phyloP scores from a whole-genome alignment of 2,113 vertebrate species.

The Oxyura jamaicensis region DNA sequence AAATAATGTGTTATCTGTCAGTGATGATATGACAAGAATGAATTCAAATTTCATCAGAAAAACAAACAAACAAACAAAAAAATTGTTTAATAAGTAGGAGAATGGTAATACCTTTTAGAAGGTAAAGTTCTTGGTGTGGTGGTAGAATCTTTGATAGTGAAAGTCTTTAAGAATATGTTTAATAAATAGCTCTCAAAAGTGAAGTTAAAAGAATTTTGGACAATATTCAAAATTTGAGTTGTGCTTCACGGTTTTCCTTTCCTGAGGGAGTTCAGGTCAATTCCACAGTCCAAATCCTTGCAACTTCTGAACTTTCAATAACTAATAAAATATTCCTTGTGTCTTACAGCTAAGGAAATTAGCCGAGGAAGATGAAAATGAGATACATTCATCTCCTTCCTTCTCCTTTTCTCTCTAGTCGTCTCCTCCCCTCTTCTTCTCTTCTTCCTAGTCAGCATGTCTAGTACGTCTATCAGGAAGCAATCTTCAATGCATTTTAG shows the following conservation, averaged over 20 bases:
- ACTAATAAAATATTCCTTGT: neutral
- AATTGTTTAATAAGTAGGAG: neutral
- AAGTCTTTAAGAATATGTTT: neutral
- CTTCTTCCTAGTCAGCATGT: no score
- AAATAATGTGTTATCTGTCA: neutral
- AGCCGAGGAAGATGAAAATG: neutral
- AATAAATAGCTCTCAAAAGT: neutral
- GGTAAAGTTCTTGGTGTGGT: neutral
- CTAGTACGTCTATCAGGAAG: no score
- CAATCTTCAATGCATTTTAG: no score
- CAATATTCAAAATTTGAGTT: neutral
- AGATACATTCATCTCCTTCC: no score
- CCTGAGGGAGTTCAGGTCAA: neutral
- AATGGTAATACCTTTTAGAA: neutral
- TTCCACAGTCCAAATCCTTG: neutral
- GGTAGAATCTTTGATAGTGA: neutral
- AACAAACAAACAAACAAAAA: no score
- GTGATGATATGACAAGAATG: neutral
- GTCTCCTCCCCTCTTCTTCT: no score
- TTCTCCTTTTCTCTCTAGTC: no score
- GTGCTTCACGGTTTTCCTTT: neutral
- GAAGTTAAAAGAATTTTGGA: neutral
- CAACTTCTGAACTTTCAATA: neutral
- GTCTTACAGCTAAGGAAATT: neutral
- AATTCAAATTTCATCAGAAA: neutral